Conservation (phyloP, 2,888 invertebrate species). For the Nemoura dubitans region DNA sequence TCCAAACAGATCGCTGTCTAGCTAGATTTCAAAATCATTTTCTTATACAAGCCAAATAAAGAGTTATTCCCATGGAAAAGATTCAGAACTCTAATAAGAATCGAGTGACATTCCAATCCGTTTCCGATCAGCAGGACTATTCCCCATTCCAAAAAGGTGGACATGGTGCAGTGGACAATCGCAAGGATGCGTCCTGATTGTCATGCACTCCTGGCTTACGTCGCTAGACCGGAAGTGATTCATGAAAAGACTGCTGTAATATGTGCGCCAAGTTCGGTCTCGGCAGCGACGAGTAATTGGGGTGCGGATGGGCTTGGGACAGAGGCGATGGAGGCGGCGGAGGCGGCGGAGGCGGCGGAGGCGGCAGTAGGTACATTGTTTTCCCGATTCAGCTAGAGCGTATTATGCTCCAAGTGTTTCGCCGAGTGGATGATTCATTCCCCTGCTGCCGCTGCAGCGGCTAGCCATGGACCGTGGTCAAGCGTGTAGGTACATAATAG, state of each 20-base stretch:
- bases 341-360: neutral
- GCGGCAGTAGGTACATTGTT: neutral
- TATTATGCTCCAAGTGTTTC: constrained; percentile 7
- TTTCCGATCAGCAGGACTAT: neutral
- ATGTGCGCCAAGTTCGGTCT: neutral
- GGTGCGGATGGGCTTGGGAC: neutral
- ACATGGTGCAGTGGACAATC: neutral
- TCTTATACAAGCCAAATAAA: neutral
- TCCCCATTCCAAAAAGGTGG: neutral
- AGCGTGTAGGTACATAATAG: neutral
- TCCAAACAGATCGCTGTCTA: neutral
- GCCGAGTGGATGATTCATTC: neutral
- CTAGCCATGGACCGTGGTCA: neutral
- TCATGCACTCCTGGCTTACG: neutral
- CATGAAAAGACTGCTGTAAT: neutral
- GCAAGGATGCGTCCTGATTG: neutral
- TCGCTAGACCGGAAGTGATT: neutral
- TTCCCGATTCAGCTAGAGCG: neutral
- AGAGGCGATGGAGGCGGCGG: neutral
- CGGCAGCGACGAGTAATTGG: neutral
- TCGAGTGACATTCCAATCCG: neutral
- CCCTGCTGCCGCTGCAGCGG: neutral
- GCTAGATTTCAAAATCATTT: neutral
- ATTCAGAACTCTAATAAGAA: neutral
- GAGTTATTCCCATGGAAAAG: neutral